A percentile compares a stretch with the other conserved stretches of the same genome.
Conservation (phyloP, 2,888 invertebrate species). For the Xanthorhoe spadicearia region DNA sequence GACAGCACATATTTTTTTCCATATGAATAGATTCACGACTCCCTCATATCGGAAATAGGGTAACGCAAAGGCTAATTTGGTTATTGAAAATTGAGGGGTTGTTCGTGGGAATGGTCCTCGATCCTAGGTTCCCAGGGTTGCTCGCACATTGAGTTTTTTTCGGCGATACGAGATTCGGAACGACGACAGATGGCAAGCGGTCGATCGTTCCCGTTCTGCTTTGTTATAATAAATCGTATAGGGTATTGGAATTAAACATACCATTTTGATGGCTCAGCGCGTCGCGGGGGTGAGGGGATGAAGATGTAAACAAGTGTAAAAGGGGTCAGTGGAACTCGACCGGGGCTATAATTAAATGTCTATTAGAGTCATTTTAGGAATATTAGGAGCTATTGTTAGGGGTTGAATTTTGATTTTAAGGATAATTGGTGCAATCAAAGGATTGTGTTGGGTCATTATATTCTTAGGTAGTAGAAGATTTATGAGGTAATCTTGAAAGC, state of each 20-base stretch:
- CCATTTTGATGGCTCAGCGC: constrained; percentile 82
- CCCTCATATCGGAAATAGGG: constrained; percentile 85
- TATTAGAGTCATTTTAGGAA: constrained; percentile 79
- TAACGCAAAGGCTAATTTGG: constrained; percentile 86
- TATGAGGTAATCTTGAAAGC: constrained; percentile 52
- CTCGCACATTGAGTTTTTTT: constrained; percentile 84
- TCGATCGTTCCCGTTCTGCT: constrained; percentile 78
- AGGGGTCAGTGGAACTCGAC: constrained; percentile 81
- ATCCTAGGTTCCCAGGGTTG: constrained; percentile 87
- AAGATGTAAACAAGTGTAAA: constrained; percentile 85
- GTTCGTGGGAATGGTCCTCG: constrained; percentile 88
- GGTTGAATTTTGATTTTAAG: constrained; percentile 66
- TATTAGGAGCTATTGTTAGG: constrained; percentile 75
- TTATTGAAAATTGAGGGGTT: constrained; percentile 86
- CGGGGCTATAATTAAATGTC: constrained; percentile 80
- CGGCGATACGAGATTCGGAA: constrained; percentile 79
- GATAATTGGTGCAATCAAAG: constrained; percentile 68
- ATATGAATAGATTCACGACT: constrained; percentile 84
- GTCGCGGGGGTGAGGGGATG: constrained; percentile 72
- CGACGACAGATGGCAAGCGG: constrained; percentile 84
- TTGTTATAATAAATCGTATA: constrained; percentile 83
- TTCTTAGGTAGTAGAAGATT: constrained; percentile 47
- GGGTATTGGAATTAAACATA: constrained; percentile 82
- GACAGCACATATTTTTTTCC: constrained; percentile 77
- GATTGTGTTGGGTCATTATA: constrained; percentile 56